Conservation (phyloP, 2,113 vertebrate genomes). For the Microcebus jonahi region DNA sequence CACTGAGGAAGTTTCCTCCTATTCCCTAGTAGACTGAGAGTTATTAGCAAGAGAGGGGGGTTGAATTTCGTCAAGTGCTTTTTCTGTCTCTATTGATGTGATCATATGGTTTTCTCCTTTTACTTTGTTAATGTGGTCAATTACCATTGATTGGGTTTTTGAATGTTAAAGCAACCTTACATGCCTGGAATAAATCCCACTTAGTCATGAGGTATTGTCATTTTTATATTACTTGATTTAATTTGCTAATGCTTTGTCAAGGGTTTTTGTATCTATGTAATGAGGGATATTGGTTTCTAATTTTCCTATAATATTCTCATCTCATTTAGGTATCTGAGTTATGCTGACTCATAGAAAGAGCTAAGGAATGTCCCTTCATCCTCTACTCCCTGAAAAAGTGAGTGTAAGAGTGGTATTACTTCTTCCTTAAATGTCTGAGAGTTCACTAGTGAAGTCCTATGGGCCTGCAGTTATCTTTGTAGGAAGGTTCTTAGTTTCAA, state of each 20-base stretch:
- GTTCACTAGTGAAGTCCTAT: background rate
- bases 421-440: no score
- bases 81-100: background rate
- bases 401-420: accelerated
- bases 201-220: background rate
- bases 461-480: background rate
- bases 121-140: background rate
- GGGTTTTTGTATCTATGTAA: background rate
- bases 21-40: background rate
- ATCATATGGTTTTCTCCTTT: background rate
- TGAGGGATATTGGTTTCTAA: background rate
- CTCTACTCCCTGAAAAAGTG: background rate
- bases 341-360: background rate
- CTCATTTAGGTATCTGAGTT: background rate
- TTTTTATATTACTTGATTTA: background rate
- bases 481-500: background rate
- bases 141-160: background rate
- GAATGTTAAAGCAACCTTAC: background rate
- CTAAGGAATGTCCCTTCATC: background rate
- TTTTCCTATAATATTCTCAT: background rate
- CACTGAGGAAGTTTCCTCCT: background rate
- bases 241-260: background rate
- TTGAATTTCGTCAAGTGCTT: background rate
- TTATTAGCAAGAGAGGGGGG: background rate
- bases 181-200: background rate